phyloP scores from a whole-genome alignment of 2,888 invertebrate species.

The Trichopoda pennipes region DNA sequence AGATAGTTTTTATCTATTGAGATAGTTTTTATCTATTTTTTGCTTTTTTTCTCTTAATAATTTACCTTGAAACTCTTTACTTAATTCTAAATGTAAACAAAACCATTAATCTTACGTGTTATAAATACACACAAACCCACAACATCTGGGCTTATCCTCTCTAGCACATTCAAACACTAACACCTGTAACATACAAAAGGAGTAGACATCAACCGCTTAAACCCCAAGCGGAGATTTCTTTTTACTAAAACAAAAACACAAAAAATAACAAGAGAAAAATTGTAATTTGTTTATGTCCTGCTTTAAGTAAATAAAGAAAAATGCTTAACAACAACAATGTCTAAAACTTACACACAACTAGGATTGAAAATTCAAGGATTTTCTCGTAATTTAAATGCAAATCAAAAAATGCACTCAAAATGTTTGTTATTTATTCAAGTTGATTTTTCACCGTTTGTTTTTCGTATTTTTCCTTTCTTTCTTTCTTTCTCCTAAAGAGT shows the following conservation, averaged over 20 bases:
- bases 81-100: slow-evolving; percentile 53
- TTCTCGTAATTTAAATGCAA: slow-evolving; percentile 64
- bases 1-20: too few species aligned
- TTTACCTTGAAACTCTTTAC: slow-evolving; percentile 32
- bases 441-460: slow-evolving; percentile 20
- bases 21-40: neutral
- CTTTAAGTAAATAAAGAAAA: slow-evolving; percentile 42
- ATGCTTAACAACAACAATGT: neutral
- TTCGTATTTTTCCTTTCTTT: too few species aligned
- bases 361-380: slow-evolving; percentile 45
- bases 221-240: neutral
- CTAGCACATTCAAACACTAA: neutral
- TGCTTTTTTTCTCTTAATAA: neutral
- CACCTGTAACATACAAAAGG: neutral
- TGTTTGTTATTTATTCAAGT: slow-evolving; percentile 27
- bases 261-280: neutral
- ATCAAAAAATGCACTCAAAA: slow-evolving; percentile 56
- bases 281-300: slow-evolving; percentile 59
- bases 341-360: neutral
- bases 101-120: slow-evolving; percentile 54
- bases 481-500: neutral
- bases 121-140: slow-evolving; percentile 2
- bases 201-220: neutral
- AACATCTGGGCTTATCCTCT: neutral
- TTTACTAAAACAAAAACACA: slow-evolving; percentile 6